These are phyloP conservation scores for Aphidius gifuensis DNA, from an alignment of 1,140 invertebrate species.

Conservation along the genomic window DNA sequence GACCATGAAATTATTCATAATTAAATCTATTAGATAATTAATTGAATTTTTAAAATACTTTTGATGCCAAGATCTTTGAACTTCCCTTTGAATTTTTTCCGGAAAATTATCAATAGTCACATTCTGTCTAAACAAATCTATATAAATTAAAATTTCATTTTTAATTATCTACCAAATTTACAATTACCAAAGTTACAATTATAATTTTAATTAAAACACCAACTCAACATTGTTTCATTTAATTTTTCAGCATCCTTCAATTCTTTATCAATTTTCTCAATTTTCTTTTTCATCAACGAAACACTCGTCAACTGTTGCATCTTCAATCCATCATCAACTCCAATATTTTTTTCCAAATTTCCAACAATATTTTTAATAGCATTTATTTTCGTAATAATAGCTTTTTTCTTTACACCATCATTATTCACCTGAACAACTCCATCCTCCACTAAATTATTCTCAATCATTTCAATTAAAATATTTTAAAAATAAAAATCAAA, in stretches of 20 bases:
- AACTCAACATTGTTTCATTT: conserved; percentile 38
- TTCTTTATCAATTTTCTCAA: conserved; percentile 24
- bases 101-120: conserved; percentile 33
- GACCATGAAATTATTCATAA: background rate
- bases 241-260: conserved; percentile 32
- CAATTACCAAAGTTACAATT: background rate
- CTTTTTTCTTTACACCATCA: background rate
- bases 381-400: conserved; percentile 25
- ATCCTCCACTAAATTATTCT: too few relatives aligned
- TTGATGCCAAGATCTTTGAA: conserved; percentile 35
- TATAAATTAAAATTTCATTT: conserved; percentile 6
- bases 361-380: conserved; percentile 26
- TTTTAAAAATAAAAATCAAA: too few relatives aligned
- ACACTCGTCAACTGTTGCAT: conserved; percentile 27
- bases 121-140: conserved; percentile 40
- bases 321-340: conserved; percentile 28
- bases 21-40: background rate
- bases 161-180: background rate
- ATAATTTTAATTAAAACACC: conserved; percentile 9
- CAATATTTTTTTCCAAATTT: conserved; percentile 30
- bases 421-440: too few relatives aligned
- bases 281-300: conserved; percentile 28
- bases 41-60: conserved; percentile 28
- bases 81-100: conserved; percentile 29
- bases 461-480: too few relatives aligned